These are phyloP conservation scores for Apodemus agrarius DNA, from an alignment of 2,797 vertebrate species.

Conservation along the genomic window DNA sequence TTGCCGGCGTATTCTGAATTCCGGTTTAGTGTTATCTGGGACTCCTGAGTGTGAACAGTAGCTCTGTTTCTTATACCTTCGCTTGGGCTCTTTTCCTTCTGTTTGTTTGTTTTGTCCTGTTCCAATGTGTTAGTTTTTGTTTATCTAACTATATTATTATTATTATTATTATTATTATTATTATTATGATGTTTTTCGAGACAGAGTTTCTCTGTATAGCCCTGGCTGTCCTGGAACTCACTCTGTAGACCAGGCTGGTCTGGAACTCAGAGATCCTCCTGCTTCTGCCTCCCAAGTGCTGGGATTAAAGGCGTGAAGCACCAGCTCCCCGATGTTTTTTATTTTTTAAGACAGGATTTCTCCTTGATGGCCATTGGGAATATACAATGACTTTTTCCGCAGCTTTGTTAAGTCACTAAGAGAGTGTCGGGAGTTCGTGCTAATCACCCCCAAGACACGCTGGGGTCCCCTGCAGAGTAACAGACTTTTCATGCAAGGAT, in stretches of 20 bases:
- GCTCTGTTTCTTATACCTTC: background rate
- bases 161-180: too few species aligned
- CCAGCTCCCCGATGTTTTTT: background rate
- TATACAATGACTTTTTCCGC: background rate
- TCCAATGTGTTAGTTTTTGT: background rate
- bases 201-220: background rate
- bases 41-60: background rate
- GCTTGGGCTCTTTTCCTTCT: background rate
- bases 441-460: background rate
- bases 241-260: background rate
- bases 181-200: too few species aligned
- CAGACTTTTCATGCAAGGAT: fast-evolving
- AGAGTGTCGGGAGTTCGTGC: background rate
- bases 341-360: too few species aligned
- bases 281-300: background rate
- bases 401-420: background rate
- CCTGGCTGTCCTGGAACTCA: background rate
- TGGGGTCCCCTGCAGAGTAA: background rate
- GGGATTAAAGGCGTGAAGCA: background rate
- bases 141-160: background rate
- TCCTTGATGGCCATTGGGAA: background rate
- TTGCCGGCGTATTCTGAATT: background rate
- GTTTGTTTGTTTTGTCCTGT: background rate
- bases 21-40: background rate
- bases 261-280: background rate